Evolutionary conservation across 2,888 invertebrate genomes (phyloP).

Genomic region (Tetropium fuscum): DNA sequence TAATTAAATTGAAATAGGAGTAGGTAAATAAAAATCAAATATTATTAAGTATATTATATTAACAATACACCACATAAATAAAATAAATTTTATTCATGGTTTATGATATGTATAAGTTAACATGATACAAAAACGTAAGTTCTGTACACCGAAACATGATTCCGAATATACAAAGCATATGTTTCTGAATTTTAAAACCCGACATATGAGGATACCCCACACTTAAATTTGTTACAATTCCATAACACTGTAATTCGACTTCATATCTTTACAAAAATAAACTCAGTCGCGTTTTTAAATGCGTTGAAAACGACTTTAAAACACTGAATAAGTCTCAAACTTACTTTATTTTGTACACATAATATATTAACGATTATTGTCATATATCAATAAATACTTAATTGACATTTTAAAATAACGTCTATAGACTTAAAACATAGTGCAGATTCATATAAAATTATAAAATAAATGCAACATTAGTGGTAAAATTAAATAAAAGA

Average conservation of each 20-base stretch:
- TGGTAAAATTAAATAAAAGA: constrained; percentile 33
- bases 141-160: background rate
- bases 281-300: background rate
- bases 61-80: constrained; percentile 41
- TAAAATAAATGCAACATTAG: constrained; percentile 25
- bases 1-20: background rate
- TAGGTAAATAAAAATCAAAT: background rate
- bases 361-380: constrained; percentile 14
- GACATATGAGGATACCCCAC: background rate
- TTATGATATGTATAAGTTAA: constrained; percentile 41
- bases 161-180: background rate
- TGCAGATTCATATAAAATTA: constrained; percentile 21
- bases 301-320: constrained; percentile 12
- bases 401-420: constrained; percentile 6
- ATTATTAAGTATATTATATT: constrained; percentile 23
- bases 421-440: constrained; percentile 1
- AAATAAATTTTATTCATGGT: constrained; percentile 39
- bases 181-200: background rate
- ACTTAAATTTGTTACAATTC: constrained; percentile 2
- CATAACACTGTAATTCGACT: background rate
- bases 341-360: constrained; percentile 16
- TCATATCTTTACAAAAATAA: constrained; percentile 1
- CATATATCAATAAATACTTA: constrained; percentile 10
- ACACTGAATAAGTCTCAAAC: background rate
- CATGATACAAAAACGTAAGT: constrained; percentile 1